These are phyloP conservation scores for Drosophila kanekoi DNA, from an alignment of 2,888 invertebrate genomes.

Conservation along the genomic window DNA sequence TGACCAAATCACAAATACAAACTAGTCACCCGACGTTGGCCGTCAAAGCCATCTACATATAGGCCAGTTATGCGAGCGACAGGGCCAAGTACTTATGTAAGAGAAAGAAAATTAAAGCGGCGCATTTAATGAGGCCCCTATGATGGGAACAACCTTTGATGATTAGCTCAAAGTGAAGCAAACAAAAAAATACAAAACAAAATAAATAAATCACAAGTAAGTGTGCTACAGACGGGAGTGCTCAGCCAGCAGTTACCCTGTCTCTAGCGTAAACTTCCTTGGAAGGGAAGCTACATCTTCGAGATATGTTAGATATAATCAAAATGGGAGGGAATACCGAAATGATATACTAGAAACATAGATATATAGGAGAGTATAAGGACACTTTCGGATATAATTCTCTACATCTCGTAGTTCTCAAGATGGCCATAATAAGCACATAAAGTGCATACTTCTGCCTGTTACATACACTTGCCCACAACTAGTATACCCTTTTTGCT, in stretches of 20 bases:
- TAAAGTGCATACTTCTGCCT: too few species aligned
- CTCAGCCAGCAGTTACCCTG: too few species aligned
- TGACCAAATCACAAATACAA: background rate
- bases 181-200: constrained; percentile 14
- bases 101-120: constrained; percentile 20
- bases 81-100: constrained; percentile 3
- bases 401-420: too few species aligned
- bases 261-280: too few species aligned
- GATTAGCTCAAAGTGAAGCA: constrained; percentile 13
- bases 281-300: too few species aligned
- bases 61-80: constrained; percentile 1
- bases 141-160: constrained; percentile 44
- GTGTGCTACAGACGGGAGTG: background rate
- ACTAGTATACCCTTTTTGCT: background rate
- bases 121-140: constrained; percentile 30
- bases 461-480: too few species aligned
- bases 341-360: too few species aligned
- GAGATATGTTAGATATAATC: too few species aligned
- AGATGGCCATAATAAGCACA: too few species aligned
- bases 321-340: too few species aligned
- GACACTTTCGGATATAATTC: too few species aligned
- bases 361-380: too few species aligned
- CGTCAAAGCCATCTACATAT: background rate
- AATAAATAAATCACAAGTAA: constrained; percentile 3
- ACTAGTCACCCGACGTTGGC: constrained; percentile 3